phyloP scores from a whole-genome alignment of 2,113 vertebrate genomes.

The Psephotus haematonotus region DNA sequence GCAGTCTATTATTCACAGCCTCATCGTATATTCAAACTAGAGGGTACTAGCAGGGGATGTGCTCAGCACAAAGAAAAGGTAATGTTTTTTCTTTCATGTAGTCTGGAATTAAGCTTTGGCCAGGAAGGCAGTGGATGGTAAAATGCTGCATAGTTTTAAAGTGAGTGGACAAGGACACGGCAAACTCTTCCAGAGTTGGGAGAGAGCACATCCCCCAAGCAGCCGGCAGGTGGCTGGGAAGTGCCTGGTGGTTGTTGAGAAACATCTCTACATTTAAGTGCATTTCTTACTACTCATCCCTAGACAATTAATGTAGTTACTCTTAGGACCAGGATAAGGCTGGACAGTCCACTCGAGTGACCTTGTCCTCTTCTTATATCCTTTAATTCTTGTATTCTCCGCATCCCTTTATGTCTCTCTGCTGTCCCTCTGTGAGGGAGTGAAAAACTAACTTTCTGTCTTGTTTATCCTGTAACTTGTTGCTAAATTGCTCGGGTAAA shows the following conservation, averaged over 20 bases:
- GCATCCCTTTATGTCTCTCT: background rate
- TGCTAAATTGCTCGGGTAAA: background rate
- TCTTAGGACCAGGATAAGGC: background rate
- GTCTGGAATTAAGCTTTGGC: background rate
- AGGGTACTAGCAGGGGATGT: background rate
- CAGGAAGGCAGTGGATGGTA: background rate
- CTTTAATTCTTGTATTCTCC: background rate
- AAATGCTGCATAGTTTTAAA: background rate
- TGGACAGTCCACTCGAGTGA: background rate
- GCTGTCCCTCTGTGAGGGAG: background rate
- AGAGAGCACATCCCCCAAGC: accelerated
- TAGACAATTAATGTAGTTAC: background rate
- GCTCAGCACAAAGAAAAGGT: background rate
- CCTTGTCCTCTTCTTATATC: background rate
- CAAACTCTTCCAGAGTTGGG: background rate
- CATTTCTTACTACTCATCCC: background rate
- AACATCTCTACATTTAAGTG: background rate
- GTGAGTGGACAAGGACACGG: background rate
- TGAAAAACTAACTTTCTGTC: background rate
- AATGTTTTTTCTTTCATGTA: background rate
- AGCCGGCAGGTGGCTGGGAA: background rate
- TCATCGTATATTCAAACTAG: background rate
- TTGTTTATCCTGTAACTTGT: background rate
- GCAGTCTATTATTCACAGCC: too few species aligned
- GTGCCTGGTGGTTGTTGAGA: background rate